These are phyloP conservation scores for Helicoverpa armigera DNA, from an alignment of 1,140 invertebrate species.

Conservation along the genomic window DNA sequence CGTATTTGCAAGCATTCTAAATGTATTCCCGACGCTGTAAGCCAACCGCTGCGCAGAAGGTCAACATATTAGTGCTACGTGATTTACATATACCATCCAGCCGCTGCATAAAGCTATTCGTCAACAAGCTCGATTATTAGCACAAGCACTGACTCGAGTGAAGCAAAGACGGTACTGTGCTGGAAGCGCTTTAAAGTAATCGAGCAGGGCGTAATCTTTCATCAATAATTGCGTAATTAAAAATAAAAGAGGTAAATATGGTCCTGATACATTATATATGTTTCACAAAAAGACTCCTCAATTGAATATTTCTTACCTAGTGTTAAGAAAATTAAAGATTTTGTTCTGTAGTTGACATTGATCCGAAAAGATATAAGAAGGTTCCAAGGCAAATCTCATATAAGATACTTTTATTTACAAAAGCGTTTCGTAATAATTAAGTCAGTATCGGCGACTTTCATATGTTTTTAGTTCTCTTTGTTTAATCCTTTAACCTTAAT, in stretches of 20 bases:
- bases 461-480: conserved; percentile 16
- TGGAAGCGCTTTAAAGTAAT: conserved; percentile 9
- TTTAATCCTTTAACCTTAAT: conserved; percentile 1
- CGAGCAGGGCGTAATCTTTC: too few species aligned
- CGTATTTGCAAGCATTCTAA: background rate
- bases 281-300: too few species aligned
- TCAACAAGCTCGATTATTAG: conserved; percentile 56
- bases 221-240: too few species aligned
- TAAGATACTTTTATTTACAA: too few species aligned
- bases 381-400: too few species aligned
- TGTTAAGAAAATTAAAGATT: too few species aligned
- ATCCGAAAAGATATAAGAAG: background rate
- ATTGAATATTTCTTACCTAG: too few species aligned
- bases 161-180: background rate
- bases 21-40: background rate
- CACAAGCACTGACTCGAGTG: conserved; percentile 42
- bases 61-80: background rate
- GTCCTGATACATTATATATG: too few species aligned
- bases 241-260: too few species aligned
- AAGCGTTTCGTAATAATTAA: background rate
- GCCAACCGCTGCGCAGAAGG: background rate
- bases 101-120: conserved; percentile 47
- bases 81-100: conserved; percentile 21
- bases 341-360: background rate
- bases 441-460: background rate